These are phyloP conservation scores for Dyspetes luteomarginatus DNA, from an alignment of 2,888 invertebrate species.

Conservation along the genomic window DNA sequence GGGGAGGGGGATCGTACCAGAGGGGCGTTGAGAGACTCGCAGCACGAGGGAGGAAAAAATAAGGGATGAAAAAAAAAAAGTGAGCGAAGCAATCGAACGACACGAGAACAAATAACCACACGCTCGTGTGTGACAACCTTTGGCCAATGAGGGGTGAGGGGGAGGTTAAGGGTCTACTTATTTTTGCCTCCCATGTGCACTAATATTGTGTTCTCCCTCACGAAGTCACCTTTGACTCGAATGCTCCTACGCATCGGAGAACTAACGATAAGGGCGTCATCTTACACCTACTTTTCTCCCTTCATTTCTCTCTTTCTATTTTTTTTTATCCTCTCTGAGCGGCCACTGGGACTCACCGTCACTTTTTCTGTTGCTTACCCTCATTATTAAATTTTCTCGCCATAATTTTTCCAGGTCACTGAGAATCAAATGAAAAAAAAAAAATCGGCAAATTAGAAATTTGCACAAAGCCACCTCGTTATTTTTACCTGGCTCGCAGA, in stretches of 20 bases:
- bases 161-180: constrained; percentile 41
- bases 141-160: too few species aligned
- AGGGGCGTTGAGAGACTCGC: constrained; percentile 62
- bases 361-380: constrained; percentile 74
- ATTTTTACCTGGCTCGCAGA: too few species aligned
- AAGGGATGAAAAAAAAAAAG: constrained; percentile 31
- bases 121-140: constrained; percentile 31
- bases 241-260: constrained; percentile 57
- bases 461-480: too few species aligned
- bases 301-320: constrained; percentile 66
- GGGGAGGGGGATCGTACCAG: constrained; percentile 27
- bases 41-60: constrained; percentile 72
- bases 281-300: constrained; percentile 76
- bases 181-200: constrained; percentile 13
- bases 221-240: constrained; percentile 53
- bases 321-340: constrained; percentile 52
- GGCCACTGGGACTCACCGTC: constrained; percentile 72
- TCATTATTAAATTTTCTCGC: constrained; percentile 76
- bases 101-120: constrained; percentile 77
- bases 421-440: constrained; percentile 34
- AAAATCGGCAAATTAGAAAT: background rate
- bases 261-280: constrained; percentile 79
- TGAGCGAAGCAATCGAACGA: constrained; percentile 71
- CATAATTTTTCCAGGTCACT: background rate
- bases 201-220: constrained; percentile 1